These are phyloP conservation scores for Rhinatrema bivittatum DNA, from an alignment of 2,797 vertebrate species.

Conservation along the genomic window DNA sequence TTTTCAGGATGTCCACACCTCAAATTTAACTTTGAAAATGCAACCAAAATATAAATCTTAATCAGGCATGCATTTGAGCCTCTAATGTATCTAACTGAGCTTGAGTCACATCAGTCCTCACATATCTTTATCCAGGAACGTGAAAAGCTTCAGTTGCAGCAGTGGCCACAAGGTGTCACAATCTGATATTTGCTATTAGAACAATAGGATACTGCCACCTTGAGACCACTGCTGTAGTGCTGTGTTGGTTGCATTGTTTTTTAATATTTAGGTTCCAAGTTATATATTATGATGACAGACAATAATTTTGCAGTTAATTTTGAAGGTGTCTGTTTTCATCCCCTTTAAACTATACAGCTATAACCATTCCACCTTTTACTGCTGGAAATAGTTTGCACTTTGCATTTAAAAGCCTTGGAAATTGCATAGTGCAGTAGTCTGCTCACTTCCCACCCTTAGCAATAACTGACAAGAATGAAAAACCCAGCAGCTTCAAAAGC, in stretches of 20 bases:
- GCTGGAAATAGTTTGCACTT: neutral
- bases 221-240: too few species aligned
- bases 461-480: neutral
- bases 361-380: neutral
- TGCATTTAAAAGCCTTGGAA: neutral
- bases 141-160: too few species aligned
- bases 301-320: constrained; percentile 5
- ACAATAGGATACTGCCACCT: too few species aligned
- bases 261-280: neutral
- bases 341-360: neutral
- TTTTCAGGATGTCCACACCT: too few species aligned
- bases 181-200: too few species aligned
- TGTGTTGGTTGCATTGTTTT: constrained; percentile 7
- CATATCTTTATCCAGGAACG: too few species aligned
- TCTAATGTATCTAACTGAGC: too few species aligned
- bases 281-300: constrained; percentile 1
- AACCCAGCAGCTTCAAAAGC: neutral
- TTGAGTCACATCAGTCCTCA: too few species aligned
- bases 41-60: too few species aligned
- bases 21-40: too few species aligned
- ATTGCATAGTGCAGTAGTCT: neutral
- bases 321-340: neutral
- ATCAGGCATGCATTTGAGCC: too few species aligned
- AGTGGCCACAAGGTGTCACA: too few species aligned
- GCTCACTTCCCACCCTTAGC: neutral